Evolutionary conservation across 1,140 invertebrate genomes (phyloP).

Genomic region (Eriosoma lanigerum): DNA sequence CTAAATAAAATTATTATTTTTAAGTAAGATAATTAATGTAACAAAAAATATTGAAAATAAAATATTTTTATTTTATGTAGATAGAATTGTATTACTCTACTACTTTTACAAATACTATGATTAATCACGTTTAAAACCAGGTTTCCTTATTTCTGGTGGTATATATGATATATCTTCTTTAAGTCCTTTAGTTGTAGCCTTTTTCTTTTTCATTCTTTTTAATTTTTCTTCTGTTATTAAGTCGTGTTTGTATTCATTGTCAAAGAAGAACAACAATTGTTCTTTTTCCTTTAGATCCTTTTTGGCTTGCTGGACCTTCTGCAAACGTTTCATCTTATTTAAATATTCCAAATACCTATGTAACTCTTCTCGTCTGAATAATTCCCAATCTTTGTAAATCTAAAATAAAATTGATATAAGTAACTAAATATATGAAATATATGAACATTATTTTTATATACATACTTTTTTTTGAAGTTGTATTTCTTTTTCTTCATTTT

Average conservation of each 20-base stretch:
- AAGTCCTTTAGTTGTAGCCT: conserved; percentile 22
- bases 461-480: conserved; percentile 35
- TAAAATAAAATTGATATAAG: conserved; percentile 56
- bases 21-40: no score
- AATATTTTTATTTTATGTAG: neutral
- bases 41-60: neutral
- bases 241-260: conserved; percentile 73
- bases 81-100: neutral
- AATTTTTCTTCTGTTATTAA: conserved; percentile 65
- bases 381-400: conserved; percentile 65
- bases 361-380: conserved; percentile 59
- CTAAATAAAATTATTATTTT: no score
- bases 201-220: conserved; percentile 42
- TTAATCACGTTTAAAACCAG: conserved; percentile 37
- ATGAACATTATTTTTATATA: neutral
- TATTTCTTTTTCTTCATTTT: conserved; percentile 35
- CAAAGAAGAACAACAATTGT: conserved; percentile 75
- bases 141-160: conserved; percentile 54
- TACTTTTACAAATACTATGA: neutral
- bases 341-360: conserved; percentile 62
- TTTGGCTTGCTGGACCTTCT: conserved; percentile 65
- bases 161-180: conserved; percentile 54
- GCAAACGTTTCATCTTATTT: conserved; percentile 61
- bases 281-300: conserved; percentile 65
- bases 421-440: no score